Conservation (phyloP, 2,113 vertebrate genomes). For the Microtus oregoni region DNA sequence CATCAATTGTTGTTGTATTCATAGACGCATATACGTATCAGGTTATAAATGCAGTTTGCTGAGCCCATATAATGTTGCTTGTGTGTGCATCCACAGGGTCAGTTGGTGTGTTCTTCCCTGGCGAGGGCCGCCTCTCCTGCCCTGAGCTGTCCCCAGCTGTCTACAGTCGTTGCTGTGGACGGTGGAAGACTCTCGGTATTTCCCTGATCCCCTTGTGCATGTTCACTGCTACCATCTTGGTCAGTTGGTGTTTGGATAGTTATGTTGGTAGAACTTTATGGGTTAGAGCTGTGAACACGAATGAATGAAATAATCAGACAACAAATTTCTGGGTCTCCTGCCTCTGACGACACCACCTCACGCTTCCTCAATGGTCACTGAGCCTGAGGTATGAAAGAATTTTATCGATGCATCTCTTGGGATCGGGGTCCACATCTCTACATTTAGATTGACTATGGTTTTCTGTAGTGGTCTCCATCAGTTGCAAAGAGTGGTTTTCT, state of each 20-base stretch:
- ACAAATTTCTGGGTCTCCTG: neutral
- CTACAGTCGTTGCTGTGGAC: neutral
- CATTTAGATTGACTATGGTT: neutral
- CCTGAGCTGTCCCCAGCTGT: neutral
- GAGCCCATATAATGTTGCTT: neutral
- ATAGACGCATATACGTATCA: too few relatives aligned
- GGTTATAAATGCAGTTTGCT: neutral
- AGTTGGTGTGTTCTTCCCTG: neutral
- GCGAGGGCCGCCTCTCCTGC: neutral
- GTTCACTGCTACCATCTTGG: too few relatives aligned
- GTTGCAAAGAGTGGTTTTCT: neutral
- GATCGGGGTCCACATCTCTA: neutral
- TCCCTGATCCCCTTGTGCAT: too few relatives aligned
- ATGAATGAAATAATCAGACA: too few relatives aligned
- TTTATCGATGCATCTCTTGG: neutral
- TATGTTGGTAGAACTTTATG: neutral
- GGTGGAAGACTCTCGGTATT: neutral
- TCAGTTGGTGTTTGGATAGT: neutral
- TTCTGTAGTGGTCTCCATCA: neutral
- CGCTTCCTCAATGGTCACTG: neutral
- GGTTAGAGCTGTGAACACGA: too few relatives aligned
- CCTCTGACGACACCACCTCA: neutral
- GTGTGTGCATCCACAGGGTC: too few relatives aligned
- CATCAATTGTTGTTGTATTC: neutral
- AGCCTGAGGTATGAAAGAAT: neutral